Conservation (phyloP, 1,140 invertebrate species). For the Pygmarrhopalites habei region DNA sequence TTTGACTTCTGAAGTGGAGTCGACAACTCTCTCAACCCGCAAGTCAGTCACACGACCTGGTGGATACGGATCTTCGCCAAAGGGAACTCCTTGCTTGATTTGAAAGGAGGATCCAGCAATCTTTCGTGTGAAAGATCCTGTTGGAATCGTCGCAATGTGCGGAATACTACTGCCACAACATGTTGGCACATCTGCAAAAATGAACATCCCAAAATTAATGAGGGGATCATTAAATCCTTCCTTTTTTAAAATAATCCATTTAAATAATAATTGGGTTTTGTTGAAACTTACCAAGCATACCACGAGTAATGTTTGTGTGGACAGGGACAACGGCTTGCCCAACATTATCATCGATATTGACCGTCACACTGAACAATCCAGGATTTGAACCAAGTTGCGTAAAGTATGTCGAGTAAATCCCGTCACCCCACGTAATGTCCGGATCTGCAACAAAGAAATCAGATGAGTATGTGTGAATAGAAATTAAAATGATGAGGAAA, state of each 20-base stretch:
- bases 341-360: slow-evolving; percentile 38
- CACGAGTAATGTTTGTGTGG: slow-evolving; percentile 35
- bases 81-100: slow-evolving; percentile 33
- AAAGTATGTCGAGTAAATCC: slow-evolving; percentile 41
- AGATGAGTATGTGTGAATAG: background rate
- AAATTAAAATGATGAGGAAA: slow-evolving; percentile 4
- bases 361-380: slow-evolving; percentile 40
- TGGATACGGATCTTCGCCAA: slow-evolving; percentile 40
- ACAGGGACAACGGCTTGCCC: slow-evolving; percentile 39
- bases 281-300: slow-evolving; percentile 32
- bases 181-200: slow-evolving; percentile 26
- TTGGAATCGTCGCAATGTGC: slow-evolving; percentile 40
- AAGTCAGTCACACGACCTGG: slow-evolving; percentile 40
- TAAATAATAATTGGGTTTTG: too few relatives aligned
- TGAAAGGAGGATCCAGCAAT: slow-evolving; percentile 38
- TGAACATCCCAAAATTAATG: slow-evolving; percentile 3
- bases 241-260: too few relatives aligned
- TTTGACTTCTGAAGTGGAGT: slow-evolving; percentile 40
- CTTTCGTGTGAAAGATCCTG: slow-evolving; percentile 38
- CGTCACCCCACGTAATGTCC: slow-evolving; percentile 40
- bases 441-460: slow-evolving; percentile 34
- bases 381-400: slow-evolving; percentile 40
- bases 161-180: slow-evolving; percentile 41
- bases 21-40: slow-evolving; percentile 34
- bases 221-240: too few relatives aligned